These are phyloP conservation scores for Leptodirus hochenwartii DNA, from an alignment of 2,888 invertebrate species.

Conservation along the genomic window DNA sequence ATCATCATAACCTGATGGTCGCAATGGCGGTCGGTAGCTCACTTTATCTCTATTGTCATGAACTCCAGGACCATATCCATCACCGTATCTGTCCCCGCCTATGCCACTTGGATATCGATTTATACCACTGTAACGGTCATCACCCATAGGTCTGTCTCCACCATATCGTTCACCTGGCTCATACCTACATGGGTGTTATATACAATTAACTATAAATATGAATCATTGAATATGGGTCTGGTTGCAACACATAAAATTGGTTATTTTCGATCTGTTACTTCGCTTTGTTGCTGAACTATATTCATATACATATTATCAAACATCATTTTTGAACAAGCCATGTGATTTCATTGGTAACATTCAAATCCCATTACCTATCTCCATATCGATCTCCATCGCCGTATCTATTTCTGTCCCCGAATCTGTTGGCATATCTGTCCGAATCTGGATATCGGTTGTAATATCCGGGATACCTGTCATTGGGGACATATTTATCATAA, in stretches of 20 bases:
- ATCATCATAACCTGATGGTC: constrained; percentile 7
- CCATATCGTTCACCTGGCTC: constrained; percentile 13
- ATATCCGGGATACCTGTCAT: constrained; percentile 11
- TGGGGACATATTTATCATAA: constrained; percentile 11
- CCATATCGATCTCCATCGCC: constrained; percentile 21
- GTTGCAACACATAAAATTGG: too few species aligned
- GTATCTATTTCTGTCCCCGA: constrained; percentile 24
- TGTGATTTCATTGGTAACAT: too few species aligned
- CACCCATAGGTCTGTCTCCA: constrained; percentile 17
- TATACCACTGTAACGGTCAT: constrained; percentile 22
- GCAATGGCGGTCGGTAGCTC: not conserved
- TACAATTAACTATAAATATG: too few species aligned
- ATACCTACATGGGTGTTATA: too few species aligned
- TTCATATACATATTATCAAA: too few species aligned
- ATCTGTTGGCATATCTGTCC: constrained; percentile 30
- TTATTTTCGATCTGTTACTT: too few species aligned
- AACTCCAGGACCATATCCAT: constrained; percentile 13
- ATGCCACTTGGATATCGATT: constrained; percentile 35
- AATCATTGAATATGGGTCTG: too few species aligned
- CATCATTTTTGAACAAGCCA: too few species aligned
- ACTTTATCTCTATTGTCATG: constrained; percentile 4
- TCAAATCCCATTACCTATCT: too few species aligned
- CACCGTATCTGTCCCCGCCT: constrained; percentile 22
- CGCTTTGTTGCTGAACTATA: too few species aligned
- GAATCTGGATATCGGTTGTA: constrained; percentile 19